phyloP scores from a whole-genome alignment of 2,888 invertebrate genomes.

The Temnothorax rugatulus region DNA sequence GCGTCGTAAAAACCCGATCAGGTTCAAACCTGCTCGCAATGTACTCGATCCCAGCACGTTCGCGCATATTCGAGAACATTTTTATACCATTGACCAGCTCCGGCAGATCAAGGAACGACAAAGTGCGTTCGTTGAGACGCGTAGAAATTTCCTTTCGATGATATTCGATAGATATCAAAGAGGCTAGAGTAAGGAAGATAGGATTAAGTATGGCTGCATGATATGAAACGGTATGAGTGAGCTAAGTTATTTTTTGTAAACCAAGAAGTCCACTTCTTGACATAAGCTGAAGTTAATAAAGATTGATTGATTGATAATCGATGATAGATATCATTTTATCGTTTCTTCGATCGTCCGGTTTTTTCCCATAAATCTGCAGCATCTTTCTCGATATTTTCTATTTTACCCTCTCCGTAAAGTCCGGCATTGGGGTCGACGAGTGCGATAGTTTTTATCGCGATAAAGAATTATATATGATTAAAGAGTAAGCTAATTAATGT shows the following conservation, averaged over 20 bases:
- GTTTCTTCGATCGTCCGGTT: neutral
- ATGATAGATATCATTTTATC: neutral
- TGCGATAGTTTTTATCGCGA: neutral
- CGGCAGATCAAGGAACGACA: neutral
- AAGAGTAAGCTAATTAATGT: neutral
- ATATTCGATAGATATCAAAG: neutral
- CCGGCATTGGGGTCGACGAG: too few species aligned
- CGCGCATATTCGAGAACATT: neutral
- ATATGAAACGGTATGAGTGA: too few species aligned
- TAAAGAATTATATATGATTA: neutral
- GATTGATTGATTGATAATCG: too few species aligned
- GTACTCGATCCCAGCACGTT: neutral
- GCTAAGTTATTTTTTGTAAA: too few species aligned
- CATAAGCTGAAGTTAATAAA: too few species aligned
- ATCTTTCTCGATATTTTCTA: neutral
- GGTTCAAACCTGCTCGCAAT: slow-evolving; percentile 12
- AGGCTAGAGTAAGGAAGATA: too few species aligned
- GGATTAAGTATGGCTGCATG: too few species aligned
- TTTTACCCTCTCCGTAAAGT: neutral
- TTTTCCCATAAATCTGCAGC: neutral
- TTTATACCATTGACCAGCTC: neutral
- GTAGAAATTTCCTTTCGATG: neutral
- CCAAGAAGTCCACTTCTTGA: too few species aligned
- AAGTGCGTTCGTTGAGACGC: neutral
- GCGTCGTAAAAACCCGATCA: slow-evolving; percentile 10